Percentiles rank a stretch among this genome's conserved stretches.
These are phyloP conservation scores for Chiridota heheva DNA, from an alignment of 35 echinoderm and acorn worm species.

Conservation along the genomic window DNA sequence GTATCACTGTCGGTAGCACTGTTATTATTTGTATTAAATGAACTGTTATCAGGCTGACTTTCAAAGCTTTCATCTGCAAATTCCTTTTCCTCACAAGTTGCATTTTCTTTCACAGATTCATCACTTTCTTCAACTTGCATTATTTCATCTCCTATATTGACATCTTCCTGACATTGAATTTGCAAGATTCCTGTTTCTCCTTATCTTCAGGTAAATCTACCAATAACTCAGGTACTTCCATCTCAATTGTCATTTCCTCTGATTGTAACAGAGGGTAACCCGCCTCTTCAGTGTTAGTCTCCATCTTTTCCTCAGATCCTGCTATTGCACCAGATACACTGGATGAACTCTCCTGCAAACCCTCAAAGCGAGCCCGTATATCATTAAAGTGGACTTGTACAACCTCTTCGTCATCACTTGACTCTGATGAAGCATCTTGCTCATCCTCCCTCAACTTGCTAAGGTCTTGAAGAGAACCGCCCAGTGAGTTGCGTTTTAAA, in stretches of 20 bases:
- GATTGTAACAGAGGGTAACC: not conserved
- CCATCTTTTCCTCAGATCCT: not conserved
- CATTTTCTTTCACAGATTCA: not conserved
- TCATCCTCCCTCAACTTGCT: not conserved
- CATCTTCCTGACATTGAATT: too few relatives aligned
- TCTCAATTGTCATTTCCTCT: not conserved
- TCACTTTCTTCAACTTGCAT: too few relatives aligned
- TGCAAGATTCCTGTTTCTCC: too few relatives aligned
- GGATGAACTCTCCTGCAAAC: not conserved
- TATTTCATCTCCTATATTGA: too few relatives aligned
- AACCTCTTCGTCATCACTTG: conserved; percentile 20
- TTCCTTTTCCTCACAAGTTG: conserved; percentile 6
- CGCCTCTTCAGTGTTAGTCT: conserved; percentile 11
- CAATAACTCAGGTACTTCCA: too few relatives aligned
- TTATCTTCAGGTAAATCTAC: too few relatives aligned
- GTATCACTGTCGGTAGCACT: conserved; percentile 46
- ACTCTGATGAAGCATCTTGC: not conserved
- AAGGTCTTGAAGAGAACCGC: not conserved
- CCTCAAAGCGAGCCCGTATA: too few relatives aligned
- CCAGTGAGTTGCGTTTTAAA: not conserved
- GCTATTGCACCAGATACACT: not conserved
- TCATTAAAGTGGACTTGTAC: too few relatives aligned
- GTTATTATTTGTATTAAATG: conserved; percentile 79
- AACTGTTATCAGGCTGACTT: not conserved
- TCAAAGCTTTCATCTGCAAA: not conserved